A percentile compares a stretch with the other conserved stretches of the same genome.
Conservation (phyloP, 2,113 vertebrate genomes). For the Motacilla tschutschensis region DNA sequence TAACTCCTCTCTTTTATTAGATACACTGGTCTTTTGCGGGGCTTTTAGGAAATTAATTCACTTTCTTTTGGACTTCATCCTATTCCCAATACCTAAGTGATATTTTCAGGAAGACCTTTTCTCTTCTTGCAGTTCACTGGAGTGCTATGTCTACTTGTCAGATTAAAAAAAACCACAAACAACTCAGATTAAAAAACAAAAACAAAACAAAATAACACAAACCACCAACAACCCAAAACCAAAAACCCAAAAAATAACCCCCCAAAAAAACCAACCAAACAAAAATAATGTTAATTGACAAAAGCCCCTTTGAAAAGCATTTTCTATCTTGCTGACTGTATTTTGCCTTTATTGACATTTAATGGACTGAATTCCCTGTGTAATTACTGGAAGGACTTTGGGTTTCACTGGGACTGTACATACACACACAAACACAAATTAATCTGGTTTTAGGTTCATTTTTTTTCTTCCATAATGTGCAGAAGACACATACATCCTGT, state of each 20-base stretch:
- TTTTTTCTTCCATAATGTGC: not conserved
- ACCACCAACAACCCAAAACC: not conserved
- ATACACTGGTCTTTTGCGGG: not conserved
- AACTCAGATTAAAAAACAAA: fast-evolving
- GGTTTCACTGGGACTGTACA: not conserved
- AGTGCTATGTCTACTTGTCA: not conserved
- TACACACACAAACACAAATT: not conserved
- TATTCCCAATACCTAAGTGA: not conserved
- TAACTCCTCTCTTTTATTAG: not conserved
- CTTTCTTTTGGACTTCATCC: not conserved
- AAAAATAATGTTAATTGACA: not conserved
- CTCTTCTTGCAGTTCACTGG: not conserved
- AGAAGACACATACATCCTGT: not conserved
- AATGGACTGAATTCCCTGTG: not conserved
- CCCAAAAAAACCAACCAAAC: not conserved
- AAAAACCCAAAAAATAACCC: not conserved
- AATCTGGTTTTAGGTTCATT: not conserved
- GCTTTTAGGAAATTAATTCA: not conserved
- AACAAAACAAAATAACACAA: not conserved
- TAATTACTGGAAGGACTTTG: not conserved
- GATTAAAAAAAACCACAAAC: fast-evolving
- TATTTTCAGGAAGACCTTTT: not conserved
- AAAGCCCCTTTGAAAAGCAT: not conserved
- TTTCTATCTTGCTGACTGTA: not conserved
- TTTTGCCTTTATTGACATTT: not conserved